Evolutionary conservation across 1,140 invertebrate species (phyloP), one percentile per base, ranked within the genome.

Genomic region (Cydia splendana): DNA sequence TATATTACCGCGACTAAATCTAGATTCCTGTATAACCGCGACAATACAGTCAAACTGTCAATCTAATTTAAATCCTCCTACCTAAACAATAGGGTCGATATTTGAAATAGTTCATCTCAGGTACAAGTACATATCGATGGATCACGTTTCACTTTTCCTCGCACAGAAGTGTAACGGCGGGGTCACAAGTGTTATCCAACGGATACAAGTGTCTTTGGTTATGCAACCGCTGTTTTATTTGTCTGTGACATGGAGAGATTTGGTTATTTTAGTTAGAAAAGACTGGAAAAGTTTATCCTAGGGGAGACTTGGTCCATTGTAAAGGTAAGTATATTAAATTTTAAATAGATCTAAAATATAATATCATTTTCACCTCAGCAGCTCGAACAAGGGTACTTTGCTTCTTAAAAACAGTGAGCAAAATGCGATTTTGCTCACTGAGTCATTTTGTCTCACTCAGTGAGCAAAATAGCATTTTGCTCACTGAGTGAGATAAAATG

Each of bases 81-180:
- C 20, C 10, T 24, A 62, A 24, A 24, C 7, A 62, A 24, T 62
- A 24, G 20, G n/a, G 57, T 9, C 57, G 57, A 24, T n/a, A 62
- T 24, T 62, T 62, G 57, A 10, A 62, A 53, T 53, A 53, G 51
- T 62, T 3, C 0, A 20, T 62, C 20, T 24, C 18, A 62, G 10
- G 51, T 24, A 24, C 18, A 24, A 62, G 57, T 62, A 45, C 42
- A 10, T 45, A 71, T 71, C 67, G 67, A 71, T 71, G 34, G 34
- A 69, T 69, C 28, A 69, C 67, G 67, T 71, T 71, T 71, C 67
- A 71, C 67, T 71, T 71, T 71, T 71, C 67, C n/a, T 45, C n/a
- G 9, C 67, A 71, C 38, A 71, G 67, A 71, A 71, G 67, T 71
- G 67, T 71, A 71, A 71, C 67, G n/a, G 34, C 34, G 67, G 38